phyloP scores from a whole-genome alignment of 2,797 vertebrate genomes.

The Enteromius radiatus region DNA sequence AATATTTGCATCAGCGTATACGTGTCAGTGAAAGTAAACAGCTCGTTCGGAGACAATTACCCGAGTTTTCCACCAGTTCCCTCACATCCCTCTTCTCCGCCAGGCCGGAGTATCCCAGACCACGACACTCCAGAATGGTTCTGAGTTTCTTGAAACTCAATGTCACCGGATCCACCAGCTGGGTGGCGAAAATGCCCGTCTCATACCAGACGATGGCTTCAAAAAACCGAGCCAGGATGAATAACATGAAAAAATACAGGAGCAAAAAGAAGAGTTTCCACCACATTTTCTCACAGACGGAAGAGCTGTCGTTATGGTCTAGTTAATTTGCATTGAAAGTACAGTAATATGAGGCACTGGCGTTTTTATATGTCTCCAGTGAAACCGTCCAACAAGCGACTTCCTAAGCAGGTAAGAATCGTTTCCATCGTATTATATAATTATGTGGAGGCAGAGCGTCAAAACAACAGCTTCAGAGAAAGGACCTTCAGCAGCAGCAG shows the following conservation, averaged over 20 bases:
- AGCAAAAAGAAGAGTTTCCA: conserved; percentile 92
- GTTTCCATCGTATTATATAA: conserved; percentile 16
- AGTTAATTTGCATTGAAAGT: conserved; percentile 32
- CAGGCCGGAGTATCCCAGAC: conserved; percentile 88
- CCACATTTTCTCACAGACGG: conserved; percentile 83
- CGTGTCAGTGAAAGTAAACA: background rate
- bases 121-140: conserved; percentile 93
- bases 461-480: background rate
- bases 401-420: background rate
- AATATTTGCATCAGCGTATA: background rate
- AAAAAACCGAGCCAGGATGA: conserved; percentile 89
- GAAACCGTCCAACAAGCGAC: background rate
- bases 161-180: conserved; percentile 93
- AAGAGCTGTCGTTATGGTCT: conserved; percentile 17
- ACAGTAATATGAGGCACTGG: background rate
- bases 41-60: conserved; percentile 65
- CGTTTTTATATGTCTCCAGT: background rate
- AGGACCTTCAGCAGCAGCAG: conserved; percentile 58
- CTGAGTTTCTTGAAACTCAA: conserved; percentile 92
- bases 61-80: conserved; percentile 92
- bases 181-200: conserved; percentile 91
- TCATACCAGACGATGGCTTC: conserved; percentile 96
- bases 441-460: background rate
- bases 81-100: conserved; percentile 91
- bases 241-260: conserved; percentile 90